These are phyloP conservation scores for Empidonax traillii DNA, from an alignment of 2,113 vertebrate genomes.

Conservation along the genomic window DNA sequence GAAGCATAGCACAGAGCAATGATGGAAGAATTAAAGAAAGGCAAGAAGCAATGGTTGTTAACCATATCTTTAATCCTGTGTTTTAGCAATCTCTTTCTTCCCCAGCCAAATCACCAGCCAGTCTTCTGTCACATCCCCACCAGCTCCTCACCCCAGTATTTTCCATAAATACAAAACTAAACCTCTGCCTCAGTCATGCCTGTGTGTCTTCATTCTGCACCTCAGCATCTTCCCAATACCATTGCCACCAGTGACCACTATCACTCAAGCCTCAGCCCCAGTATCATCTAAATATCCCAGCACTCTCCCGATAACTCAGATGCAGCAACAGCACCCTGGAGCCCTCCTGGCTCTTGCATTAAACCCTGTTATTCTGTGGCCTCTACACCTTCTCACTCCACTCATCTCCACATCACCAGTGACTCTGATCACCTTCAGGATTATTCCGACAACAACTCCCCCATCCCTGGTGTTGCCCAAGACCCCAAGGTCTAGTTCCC, in stretches of 20 bases:
- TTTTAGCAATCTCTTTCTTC: neutral
- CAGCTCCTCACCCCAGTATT: neutral
- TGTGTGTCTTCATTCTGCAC: accelerated
- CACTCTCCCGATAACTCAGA: neutral
- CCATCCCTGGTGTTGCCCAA: neutral
- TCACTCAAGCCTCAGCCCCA: neutral
- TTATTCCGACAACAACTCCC: neutral
- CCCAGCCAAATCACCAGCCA: neutral
- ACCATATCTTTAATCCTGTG: neutral
- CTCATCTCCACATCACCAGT: neutral
- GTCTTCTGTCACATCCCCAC: neutral
- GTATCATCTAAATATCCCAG: neutral
- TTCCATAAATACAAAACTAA: neutral
- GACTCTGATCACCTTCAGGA: neutral
- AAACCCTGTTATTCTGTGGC: neutral
- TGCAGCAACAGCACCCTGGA: neutral
- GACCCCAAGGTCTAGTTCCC: neutral
- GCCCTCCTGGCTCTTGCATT: neutral
- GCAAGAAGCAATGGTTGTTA: neutral
- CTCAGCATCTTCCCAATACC: neutral
- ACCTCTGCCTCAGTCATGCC: neutral
- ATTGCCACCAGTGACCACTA: neutral
- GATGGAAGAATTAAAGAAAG: neutral
- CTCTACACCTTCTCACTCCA: neutral
- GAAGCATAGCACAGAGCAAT: neutral